These are phyloP conservation scores for Monopterus albus DNA, from an alignment of 2,113 vertebrate genomes.

Conservation along the genomic window DNA sequence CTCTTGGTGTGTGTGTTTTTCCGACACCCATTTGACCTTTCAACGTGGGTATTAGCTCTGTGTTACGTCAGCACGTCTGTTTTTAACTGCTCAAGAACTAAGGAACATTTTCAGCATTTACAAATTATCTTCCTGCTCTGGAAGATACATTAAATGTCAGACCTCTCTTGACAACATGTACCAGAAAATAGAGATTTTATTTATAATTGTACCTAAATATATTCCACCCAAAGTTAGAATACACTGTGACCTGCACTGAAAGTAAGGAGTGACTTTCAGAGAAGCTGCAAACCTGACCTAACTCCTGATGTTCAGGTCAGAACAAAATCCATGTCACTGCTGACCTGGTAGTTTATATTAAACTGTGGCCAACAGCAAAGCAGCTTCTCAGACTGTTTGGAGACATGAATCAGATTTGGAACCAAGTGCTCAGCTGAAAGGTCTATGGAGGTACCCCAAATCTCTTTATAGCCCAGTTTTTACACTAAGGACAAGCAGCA, in stretches of 20 bases:
- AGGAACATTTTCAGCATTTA: constrained; percentile 11
- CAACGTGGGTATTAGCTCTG: constrained; percentile 22
- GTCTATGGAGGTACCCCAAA: background rate
- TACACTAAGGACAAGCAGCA: constrained; percentile 12
- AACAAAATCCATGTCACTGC: background rate
- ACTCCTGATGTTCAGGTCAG: background rate
- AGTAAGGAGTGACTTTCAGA: background rate
- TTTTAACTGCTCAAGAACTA: background rate
- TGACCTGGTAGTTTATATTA: constrained; percentile 11
- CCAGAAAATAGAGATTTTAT: background rate
- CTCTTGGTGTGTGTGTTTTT: too few species aligned
- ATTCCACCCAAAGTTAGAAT: background rate
- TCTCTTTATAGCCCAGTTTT: constrained; percentile 7
- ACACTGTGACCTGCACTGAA: background rate
- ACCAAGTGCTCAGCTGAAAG: background rate
- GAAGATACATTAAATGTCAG: background rate
- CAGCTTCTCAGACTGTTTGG: constrained; percentile 3
- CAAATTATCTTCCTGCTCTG: background rate
- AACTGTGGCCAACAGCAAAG: constrained; percentile 2
- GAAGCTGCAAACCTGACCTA: background rate
- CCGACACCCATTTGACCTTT: constrained; percentile 53
- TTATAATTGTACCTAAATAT: background rate
- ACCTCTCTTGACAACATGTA: background rate
- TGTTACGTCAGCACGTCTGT: constrained; percentile 17
- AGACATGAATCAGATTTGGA: constrained; percentile 14